Conservation (phyloP, 2,888 invertebrate genomes). For the Melinaea menophilus region DNA sequence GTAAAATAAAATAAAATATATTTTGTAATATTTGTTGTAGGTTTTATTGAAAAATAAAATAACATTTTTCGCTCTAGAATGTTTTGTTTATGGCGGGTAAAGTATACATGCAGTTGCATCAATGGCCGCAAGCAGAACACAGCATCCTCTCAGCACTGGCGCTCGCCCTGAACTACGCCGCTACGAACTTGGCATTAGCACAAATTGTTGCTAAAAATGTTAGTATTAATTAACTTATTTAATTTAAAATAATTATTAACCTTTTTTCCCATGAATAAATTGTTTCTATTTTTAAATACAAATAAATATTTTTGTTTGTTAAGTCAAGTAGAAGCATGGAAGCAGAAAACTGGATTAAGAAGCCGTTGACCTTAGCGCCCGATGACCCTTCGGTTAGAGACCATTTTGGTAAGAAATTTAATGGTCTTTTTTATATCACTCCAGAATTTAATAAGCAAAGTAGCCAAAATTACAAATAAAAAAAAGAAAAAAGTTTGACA, state of each 20-base stretch:
- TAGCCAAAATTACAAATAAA: not conserved
- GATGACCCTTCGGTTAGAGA: slow-evolving; percentile 90
- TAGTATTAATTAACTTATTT: slow-evolving; percentile 43
- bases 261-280: slow-evolving; percentile 71
- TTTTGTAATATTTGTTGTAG: too few relatives aligned
- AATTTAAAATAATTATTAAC: not conserved
- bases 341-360: slow-evolving; percentile 93
- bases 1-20: too few relatives aligned
- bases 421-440: not conserved
- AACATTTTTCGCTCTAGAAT: slow-evolving; percentile 76
- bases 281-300: not conserved
- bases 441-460: slow-evolving; percentile 4
- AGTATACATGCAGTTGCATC: slow-evolving; percentile 88
- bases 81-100: slow-evolving; percentile 94
- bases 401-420: slow-evolving; percentile 84
- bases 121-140: slow-evolving; percentile 90
- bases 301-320: slow-evolving; percentile 15
- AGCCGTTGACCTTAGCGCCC: slow-evolving; percentile 89
- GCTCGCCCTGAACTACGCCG: slow-evolving; percentile 85
- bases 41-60: not conserved
- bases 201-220: slow-evolving; percentile 94
- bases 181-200: slow-evolving; percentile 93
- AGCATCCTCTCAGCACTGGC: slow-evolving; percentile 91
- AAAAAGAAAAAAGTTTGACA: slow-evolving; percentile 4
- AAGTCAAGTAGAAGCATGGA: slow-evolving; percentile 89